Evolutionary conservation across 1,140 invertebrate species (phyloP).

Genomic region (Achroia grisella): DNA sequence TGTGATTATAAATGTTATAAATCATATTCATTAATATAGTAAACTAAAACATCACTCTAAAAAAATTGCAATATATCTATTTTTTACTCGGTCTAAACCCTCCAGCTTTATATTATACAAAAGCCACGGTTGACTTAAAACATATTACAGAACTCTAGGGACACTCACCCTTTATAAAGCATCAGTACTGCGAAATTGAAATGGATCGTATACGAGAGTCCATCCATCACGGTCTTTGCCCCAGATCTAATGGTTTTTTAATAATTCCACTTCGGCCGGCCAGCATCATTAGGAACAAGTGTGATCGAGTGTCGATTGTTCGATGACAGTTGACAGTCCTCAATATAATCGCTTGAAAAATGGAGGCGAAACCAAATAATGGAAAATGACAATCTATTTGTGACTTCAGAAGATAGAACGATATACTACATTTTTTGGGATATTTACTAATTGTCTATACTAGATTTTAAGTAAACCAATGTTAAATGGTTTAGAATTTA

Average conservation of each 20-base stretch:
- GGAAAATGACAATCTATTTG: conserved; percentile 14
- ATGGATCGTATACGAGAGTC: conserved; percentile 66
- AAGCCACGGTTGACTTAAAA: conserved; percentile 35
- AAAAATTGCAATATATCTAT: background rate
- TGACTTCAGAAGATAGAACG: conserved; percentile 8
- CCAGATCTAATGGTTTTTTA: conserved; percentile 68
- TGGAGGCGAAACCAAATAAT: conserved; percentile 20
- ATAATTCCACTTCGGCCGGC: conserved; percentile 59
- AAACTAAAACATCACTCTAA: too few relatives aligned
- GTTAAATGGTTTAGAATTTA: too few relatives aligned
- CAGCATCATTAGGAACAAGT: conserved; percentile 54
- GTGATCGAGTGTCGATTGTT: conserved; percentile 56
- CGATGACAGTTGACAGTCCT: conserved; percentile 59
- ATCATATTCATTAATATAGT: too few relatives aligned
- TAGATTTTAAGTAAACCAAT: too few relatives aligned
- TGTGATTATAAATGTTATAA: too few relatives aligned
- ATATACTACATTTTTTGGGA: too few relatives aligned
- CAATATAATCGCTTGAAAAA: conserved; percentile 43
- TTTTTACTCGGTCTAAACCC: background rate
- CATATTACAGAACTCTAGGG: conserved; percentile 52
- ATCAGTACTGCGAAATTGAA: conserved; percentile 57
- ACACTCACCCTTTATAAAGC: conserved; percentile 59
- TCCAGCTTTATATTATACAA: conserved; percentile 2
- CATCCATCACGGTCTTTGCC: conserved; percentile 62
- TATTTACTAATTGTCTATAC: too few relatives aligned